These are phyloP conservation scores for Crax fasciolata DNA, from an alignment of 2,797 vertebrate species.

Conservation along the genomic window DNA sequence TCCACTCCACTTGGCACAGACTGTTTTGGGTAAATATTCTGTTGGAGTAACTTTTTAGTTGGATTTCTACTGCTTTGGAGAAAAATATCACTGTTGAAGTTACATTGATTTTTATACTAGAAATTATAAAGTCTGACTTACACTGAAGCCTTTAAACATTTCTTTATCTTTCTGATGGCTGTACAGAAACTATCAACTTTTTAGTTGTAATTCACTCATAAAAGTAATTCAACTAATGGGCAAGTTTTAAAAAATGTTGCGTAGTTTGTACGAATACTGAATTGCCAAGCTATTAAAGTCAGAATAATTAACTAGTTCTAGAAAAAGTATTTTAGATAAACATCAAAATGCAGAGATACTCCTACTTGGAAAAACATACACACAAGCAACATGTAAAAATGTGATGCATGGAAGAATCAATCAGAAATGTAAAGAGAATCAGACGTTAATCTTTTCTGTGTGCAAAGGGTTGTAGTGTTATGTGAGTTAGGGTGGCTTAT, in stretches of 20 bases:
- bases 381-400: neutral
- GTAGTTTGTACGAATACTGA: neutral
- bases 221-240: neutral
- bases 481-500: neutral
- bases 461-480: neutral
- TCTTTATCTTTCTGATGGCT: neutral
- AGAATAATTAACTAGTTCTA: neutral
- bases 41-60: neutral
- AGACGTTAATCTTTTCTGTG: neutral
- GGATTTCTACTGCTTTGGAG: neutral
- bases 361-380: neutral
- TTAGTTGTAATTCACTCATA: neutral
- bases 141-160: neutral
- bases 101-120: neutral
- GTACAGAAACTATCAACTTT: neutral
- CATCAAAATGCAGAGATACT: neutral
- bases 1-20: neutral
- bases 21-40: neutral
- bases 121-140: conserved; percentile 1
- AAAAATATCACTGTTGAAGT: neutral
- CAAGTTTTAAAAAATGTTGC: neutral
- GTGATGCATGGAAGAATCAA: neutral
- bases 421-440: neutral
- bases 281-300: neutral
- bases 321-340: neutral